Base-by-base conservation (phyloP, 2,113 vertebrate genomes). In the Prionailurus bengalensis region DNA sequence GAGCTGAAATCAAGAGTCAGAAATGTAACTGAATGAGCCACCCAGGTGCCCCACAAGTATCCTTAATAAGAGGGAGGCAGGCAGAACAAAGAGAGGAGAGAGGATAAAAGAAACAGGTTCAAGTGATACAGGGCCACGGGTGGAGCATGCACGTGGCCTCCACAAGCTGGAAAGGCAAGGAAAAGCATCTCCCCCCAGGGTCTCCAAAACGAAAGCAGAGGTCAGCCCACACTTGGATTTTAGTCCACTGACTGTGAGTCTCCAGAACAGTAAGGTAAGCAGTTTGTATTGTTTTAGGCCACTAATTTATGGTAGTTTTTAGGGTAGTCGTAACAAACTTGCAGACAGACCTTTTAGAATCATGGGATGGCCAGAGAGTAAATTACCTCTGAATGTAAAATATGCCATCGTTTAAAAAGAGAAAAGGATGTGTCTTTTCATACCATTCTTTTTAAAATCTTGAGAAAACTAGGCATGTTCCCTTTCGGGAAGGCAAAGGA, bases 381-480 rank as follows among this genome's bases (percentile, higher is more conserved):
- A 86, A 80, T 76, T 89, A 78, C 53, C 23, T 97, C 89, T 85
- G 58, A 90, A 33, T 65, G n/a, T 81, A 83, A 86, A 36, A 33
- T 14, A 65, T 23, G 7, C 10, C 19, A 10, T 76, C 66, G 84
- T 55, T 82, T 19, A 17, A 87, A 87, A 55, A 36, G 23, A 31
- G 29, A 45, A 68, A 21, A 27, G 16, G 4, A 51, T 36, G n/a
- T 33, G 2, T 68, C 13, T 71, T 83, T 89, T 92, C 29, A 21
- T 91, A 27, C 25, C 36, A n/a, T 45, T 83, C 39, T 91, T 95
- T 83, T 55, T 78, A 11, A 29, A 74, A 70, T 36, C 45, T 71
- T 42, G n/a, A 94, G 53, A 79, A 95, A 95, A 51, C 76, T 29
- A 93, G 95, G 39, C 13, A 25, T n/a, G 25, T 10, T 33, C 14